A percentile compares a stretch with the other conserved stretches of the same genome.
phyloP scores from a whole-genome alignment of 2,797 vertebrate genomes.

The Tarsius wallacei region DNA sequence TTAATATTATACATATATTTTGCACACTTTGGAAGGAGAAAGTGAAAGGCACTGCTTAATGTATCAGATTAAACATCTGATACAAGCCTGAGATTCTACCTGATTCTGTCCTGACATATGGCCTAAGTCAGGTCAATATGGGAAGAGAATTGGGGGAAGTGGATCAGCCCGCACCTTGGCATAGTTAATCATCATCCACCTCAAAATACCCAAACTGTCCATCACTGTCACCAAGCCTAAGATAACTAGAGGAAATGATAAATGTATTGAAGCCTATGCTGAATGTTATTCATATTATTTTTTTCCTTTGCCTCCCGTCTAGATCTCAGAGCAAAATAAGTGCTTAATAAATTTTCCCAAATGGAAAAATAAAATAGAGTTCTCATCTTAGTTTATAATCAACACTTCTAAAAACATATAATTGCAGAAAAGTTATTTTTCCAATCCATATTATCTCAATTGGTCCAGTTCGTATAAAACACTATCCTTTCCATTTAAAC shows the following conservation, averaged over 20 bases:
- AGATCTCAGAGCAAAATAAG: neutral
- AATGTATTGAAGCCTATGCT: neutral
- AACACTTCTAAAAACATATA: neutral
- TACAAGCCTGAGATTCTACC: neutral
- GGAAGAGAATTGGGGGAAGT: neutral
- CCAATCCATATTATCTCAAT: neutral
- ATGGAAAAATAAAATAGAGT: neutral
- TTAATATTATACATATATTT: constrained; percentile 15
- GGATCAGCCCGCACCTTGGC: neutral
- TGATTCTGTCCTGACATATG: neutral
- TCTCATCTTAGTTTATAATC: neutral
- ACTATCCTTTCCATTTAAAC: neutral
- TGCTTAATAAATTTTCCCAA: constrained; percentile 14
- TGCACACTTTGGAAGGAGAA: neutral
- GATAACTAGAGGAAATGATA: neutral
- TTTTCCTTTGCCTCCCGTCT: neutral
- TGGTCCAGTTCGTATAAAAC: neutral
- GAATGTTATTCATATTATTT: neutral
- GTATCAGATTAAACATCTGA: neutral
- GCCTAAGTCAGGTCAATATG: neutral
- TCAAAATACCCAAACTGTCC: neutral
- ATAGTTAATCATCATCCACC: neutral
- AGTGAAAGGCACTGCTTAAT: neutral
- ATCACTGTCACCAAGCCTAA: neutral
- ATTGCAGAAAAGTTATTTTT: neutral